phyloP scores from a whole-genome alignment of 2,797 vertebrate species.

The Mormyrus proboscirostris region DNA sequence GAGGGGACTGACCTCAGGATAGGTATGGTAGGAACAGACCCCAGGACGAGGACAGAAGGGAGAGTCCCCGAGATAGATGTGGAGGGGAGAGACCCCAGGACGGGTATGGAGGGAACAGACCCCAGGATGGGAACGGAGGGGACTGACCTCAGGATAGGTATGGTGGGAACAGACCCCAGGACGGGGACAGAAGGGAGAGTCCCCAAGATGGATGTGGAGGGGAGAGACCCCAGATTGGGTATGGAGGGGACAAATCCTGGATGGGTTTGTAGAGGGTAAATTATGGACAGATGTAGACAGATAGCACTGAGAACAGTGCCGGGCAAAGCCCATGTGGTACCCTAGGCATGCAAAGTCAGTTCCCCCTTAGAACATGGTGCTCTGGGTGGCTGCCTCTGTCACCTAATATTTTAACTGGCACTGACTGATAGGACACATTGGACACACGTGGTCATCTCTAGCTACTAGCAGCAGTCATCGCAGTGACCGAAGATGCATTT shows the following conservation, averaged over 20 bases:
- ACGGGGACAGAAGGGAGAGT: too few relatives aligned
- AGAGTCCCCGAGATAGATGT: neutral
- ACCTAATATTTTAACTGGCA: neutral
- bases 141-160: too few relatives aligned
- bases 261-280: neutral
- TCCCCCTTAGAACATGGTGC: neutral
- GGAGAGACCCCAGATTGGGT: too few relatives aligned
- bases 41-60: neutral
- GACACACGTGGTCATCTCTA: neutral
- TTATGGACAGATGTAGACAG: neutral
- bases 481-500: neutral
- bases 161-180: neutral
- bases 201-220: too few relatives aligned
- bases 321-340: neutral
- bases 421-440: neutral
- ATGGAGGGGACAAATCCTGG: neutral
- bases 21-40: neutral
- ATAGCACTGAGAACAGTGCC: neutral
- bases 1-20: neutral
- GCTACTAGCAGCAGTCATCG: neutral
- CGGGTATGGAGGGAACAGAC: neutral
- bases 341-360: neutral
- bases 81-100: neutral
- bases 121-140: neutral
- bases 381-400: neutral